These are phyloP conservation scores for Notarius quadriscutis DNA, from an alignment of 2,113 vertebrate genomes.

Conservation along the genomic window DNA sequence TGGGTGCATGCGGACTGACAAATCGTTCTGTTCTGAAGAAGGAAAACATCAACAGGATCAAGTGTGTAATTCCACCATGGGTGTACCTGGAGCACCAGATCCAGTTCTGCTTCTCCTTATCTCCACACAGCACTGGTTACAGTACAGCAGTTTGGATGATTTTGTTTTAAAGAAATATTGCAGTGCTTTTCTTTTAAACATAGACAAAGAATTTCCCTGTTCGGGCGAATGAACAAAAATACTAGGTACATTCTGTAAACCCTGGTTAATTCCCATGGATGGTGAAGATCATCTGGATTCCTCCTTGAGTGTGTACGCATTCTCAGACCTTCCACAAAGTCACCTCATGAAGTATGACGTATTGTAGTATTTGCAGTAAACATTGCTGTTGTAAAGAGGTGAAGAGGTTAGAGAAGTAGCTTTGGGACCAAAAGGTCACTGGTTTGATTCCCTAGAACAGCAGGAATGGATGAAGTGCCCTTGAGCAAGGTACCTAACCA, in stretches of 20 bases:
- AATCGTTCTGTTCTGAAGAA: not conserved
- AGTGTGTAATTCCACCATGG: constrained; percentile 1
- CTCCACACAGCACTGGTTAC: not conserved
- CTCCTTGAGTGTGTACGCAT: not conserved
- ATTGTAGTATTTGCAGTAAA: not conserved
- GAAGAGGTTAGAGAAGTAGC: no score
- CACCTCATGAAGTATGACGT: not conserved
- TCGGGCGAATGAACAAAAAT: not conserved
- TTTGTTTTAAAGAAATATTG: not conserved
- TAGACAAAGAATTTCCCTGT: not conserved
- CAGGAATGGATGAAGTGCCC: no score
- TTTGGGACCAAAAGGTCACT: no score
- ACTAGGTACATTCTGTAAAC: not conserved
- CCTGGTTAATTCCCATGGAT: not conserved
- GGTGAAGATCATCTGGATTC: not conserved
- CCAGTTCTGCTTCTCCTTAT: not conserved
- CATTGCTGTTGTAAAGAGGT: no score
- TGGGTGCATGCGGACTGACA: not conserved
- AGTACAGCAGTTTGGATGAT: not conserved
- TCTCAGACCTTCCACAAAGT: not conserved
- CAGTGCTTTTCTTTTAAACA: not conserved
- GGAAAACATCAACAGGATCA: constrained; percentile 3
- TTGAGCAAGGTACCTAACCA: no score
- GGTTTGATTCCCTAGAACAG: no score
- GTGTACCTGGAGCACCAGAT: not conserved